These are phyloP conservation scores for Kryptopterus vitreolus DNA, from an alignment of 2,797 vertebrate genomes.

Conservation along the genomic window DNA sequence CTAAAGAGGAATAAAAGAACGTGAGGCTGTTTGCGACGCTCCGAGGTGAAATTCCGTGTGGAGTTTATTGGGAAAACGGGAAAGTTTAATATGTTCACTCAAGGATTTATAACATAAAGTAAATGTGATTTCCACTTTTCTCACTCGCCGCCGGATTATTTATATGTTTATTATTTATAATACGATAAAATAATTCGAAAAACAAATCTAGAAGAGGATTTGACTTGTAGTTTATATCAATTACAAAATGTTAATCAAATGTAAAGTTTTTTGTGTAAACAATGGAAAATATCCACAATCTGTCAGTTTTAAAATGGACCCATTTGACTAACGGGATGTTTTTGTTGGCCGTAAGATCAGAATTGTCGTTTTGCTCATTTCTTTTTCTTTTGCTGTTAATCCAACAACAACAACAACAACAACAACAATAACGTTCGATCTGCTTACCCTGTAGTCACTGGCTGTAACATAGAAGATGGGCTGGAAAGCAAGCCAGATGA, in stretches of 20 bases:
- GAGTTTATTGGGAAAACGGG: not conserved
- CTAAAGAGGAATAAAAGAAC: not conserved
- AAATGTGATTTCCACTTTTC: too few relatives aligned
- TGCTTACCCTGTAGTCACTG: conserved; percentile 93
- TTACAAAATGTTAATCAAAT: not conserved
- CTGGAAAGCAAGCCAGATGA: conserved; percentile 99
- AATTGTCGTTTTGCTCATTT: not conserved
- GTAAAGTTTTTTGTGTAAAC: not conserved
- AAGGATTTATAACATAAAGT: too few relatives aligned
- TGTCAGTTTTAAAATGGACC: not conserved
- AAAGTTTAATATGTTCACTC: too few relatives aligned
- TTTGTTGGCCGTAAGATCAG: not conserved
- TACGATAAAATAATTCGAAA: not conserved
- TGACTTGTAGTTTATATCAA: not conserved
- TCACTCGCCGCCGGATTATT: too few relatives aligned
- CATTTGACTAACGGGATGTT: not conserved
- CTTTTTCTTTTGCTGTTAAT: not conserved
- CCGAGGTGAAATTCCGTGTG: not conserved
- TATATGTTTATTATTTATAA: too few relatives aligned
- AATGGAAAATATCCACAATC: not conserved
- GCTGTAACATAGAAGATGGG: conserved; percentile 99
- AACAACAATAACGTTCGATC: conserved; percentile 13
- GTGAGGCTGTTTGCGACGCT: not conserved
- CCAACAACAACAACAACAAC: not conserved
- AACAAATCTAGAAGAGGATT: not conserved